phyloP scores from a whole-genome alignment of 2,113 vertebrate genomes.

The Himantopus leucocephalus region DNA sequence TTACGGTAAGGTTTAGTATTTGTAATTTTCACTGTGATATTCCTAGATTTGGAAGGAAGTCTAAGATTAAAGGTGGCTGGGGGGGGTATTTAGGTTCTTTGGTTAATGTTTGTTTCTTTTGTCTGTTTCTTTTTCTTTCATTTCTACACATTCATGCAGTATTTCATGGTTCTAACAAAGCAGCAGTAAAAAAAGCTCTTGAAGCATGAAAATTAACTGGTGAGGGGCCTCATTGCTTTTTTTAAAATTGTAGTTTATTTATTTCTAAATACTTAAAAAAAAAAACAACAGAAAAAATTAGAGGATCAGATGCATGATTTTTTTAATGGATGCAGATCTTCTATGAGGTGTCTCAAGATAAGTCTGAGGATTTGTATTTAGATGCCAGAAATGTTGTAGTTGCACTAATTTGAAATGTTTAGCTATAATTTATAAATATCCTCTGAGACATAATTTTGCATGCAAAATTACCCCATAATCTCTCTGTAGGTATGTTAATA shows the following conservation, averaged over 20 bases:
- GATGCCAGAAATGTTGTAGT: conserved; percentile 79
- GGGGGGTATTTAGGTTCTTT: conserved; percentile 78
- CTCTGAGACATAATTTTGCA: conserved; percentile 84
- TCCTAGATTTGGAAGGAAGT: conserved; percentile 74
- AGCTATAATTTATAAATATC: conserved; percentile 75
- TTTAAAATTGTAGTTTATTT: conserved; percentile 76
- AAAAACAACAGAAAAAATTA: conserved; percentile 36
- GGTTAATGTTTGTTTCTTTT: conserved; percentile 90
- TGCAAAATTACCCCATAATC: conserved; percentile 80
- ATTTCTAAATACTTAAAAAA: conserved; percentile 74
- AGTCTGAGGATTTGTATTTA: conserved; percentile 77
- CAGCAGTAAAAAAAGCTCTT: conserved; percentile 86
- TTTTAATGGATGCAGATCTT: conserved; percentile 84
- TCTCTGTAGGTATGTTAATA: conserved; percentile 81
- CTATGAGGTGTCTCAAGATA: conserved; percentile 78
- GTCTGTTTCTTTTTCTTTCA: conserved; percentile 87
- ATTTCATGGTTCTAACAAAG: conserved; percentile 89
- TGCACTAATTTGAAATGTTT: conserved; percentile 79
- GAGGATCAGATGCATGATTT: conserved; percentile 83
- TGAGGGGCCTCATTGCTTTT: conserved; percentile 87
- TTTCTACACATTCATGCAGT: conserved; percentile 88
- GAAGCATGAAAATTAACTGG: conserved; percentile 88
- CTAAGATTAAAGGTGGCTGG: conserved; percentile 75
- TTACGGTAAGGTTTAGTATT: conserved; percentile 77
- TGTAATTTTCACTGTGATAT: conserved; percentile 70